Conservation (phyloP, 2,797 vertebrate genomes). For the Xerus rutilus region DNA sequence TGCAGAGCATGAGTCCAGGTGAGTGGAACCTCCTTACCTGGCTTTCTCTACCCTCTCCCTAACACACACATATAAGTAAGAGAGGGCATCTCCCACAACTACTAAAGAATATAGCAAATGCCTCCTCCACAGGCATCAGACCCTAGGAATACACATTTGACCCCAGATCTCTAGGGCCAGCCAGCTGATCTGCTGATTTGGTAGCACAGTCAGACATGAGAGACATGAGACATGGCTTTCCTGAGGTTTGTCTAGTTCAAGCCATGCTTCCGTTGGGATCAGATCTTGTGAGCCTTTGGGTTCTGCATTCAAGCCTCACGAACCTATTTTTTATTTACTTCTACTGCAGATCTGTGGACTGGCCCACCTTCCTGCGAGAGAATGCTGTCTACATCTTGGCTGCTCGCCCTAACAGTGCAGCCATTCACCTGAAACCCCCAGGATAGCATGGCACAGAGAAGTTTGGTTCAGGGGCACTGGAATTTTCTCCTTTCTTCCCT, state of each 20-base stretch:
- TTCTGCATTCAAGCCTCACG: not conserved
- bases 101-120: not conserved
- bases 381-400: constrained; percentile 95
- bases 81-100: not conserved
- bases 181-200: not conserved
- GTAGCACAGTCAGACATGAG: not conserved
- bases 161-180: not conserved
- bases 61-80: not conserved
- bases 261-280: not conserved
- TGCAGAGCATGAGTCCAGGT: constrained; percentile 91
- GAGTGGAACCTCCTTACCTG: constrained; percentile 62
- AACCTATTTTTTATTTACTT: constrained; percentile 63
- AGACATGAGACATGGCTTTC: not conserved
- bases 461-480: constrained; percentile 18
- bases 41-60: not conserved
- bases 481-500: constrained; percentile 57
- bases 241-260: not conserved
- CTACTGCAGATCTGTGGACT: constrained; percentile 90
- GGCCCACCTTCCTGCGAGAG: constrained; percentile 94
- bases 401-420: constrained; percentile 95
- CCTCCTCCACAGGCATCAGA: not conserved
- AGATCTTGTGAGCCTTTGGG: not conserved
- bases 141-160: not conserved
- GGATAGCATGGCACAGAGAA: constrained; percentile 86
- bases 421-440: constrained; percentile 95